Percentiles rank a stretch among this genome's conserved stretches.
phyloP scores from a whole-genome alignment of 53 echinoderm and acorn worm species.

The Temnopleurus reevesii region DNA sequence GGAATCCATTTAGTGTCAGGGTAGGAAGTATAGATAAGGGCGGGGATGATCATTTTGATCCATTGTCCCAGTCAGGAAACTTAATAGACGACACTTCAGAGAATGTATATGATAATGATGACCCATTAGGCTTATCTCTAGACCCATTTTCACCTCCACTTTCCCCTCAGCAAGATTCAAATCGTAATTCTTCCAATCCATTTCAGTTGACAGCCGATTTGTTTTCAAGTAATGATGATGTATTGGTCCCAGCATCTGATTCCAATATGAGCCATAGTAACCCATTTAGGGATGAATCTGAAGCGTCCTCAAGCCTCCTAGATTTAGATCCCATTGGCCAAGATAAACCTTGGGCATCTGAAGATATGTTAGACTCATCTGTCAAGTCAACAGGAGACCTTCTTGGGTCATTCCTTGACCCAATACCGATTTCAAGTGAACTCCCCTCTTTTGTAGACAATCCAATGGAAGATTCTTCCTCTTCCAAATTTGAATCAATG shows the following conservation, averaged over 20 bases:
- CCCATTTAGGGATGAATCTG: conserved; percentile 3
- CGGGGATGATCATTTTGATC: not conserved
- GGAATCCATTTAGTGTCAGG: conserved; percentile 36
- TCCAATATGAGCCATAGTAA: not conserved
- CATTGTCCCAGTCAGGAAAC: not conserved
- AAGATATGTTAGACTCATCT: not conserved
- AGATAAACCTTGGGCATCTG: not conserved
- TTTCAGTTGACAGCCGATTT: not conserved
- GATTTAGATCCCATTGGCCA: conserved; percentile 1
- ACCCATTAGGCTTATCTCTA: conserved; percentile 56
- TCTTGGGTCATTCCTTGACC: conserved; percentile 2
- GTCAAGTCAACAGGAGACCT: not conserved
- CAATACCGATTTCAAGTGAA: conserved; percentile 31
- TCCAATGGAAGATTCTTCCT: not conserved
- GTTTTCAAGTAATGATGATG: not conserved
- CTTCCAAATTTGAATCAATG: not conserved
- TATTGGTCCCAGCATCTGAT: not conserved
- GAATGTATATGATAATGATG: not conserved
- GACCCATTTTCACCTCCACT: conserved; percentile 57
- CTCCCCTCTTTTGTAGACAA: conserved; percentile 5
- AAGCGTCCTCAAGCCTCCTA: not conserved
- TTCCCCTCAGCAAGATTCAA: conserved; percentile 42
- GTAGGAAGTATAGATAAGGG: not conserved
- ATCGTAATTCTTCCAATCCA: conserved; percentile 32
- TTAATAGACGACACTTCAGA: not conserved